Percentiles rank a stretch among this genome's conserved stretches.
Conservation (phyloP, 2,113 vertebrate genomes). For the Gyps fulvus region DNA sequence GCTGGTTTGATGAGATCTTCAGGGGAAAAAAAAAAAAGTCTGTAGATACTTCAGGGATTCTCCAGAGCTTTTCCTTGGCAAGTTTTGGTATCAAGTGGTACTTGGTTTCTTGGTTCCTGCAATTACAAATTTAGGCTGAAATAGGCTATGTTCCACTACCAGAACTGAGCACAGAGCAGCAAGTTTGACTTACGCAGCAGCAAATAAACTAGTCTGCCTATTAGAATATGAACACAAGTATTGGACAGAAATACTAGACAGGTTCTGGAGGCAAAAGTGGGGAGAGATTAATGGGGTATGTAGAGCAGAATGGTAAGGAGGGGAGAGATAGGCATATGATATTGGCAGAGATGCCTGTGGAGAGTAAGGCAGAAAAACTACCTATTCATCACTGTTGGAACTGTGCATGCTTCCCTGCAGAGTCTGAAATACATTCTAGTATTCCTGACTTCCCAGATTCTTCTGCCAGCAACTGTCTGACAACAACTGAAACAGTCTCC, state of each 20-base stretch:
- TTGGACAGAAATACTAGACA: not conserved
- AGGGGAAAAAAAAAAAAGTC: too few relatives aligned
- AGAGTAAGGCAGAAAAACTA: not conserved
- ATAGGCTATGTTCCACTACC: not conserved
- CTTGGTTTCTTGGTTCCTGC: not conserved
- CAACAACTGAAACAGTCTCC: not conserved
- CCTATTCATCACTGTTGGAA: not conserved
- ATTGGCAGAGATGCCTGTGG: not conserved
- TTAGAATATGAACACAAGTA: not conserved
- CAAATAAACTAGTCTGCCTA: not conserved
- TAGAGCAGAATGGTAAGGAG: not conserved
- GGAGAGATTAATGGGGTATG: not conserved
- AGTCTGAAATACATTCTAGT: not conserved
- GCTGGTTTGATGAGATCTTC: not conserved
- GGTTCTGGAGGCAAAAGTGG: not conserved
- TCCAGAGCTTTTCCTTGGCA: not conserved
- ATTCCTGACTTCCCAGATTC: not conserved
- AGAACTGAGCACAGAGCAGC: not conserved
- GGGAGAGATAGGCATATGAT: not conserved
- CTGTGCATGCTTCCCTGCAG: not conserved
- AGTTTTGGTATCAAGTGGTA: not conserved
- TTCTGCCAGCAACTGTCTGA: not conserved
- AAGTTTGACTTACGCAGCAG: not conserved
- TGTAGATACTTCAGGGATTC: not conserved
- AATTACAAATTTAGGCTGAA: not conserved